phyloP scores from a whole-genome alignment of 1,140 invertebrate genomes.

The Orius insidiosus region DNA sequence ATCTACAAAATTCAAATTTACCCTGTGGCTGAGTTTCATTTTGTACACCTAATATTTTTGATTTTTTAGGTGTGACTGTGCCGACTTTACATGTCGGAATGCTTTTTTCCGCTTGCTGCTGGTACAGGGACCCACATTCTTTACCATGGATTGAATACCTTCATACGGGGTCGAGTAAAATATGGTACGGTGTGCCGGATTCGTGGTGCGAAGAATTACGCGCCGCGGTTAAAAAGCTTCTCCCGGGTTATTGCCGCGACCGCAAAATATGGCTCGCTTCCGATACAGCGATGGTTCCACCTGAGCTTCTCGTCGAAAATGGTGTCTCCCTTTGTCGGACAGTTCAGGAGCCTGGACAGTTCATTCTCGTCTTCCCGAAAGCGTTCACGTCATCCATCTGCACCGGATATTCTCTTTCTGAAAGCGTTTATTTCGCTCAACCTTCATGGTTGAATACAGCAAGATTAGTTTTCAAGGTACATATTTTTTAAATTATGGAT shows the following conservation, averaged over 20 bases:
- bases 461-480: slow-evolving; percentile 53
- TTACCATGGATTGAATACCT: slow-evolving; percentile 88
- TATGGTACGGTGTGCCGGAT: slow-evolving; percentile 82
- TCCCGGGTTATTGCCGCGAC: slow-evolving; percentile 63
- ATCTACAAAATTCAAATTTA: too few species aligned
- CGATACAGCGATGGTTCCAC: slow-evolving; percentile 91
- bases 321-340: slow-evolving; percentile 60
- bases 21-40: too few species aligned
- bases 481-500: slow-evolving; percentile 11
- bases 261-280: slow-evolving; percentile 78
- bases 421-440: slow-evolving; percentile 87
- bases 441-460: slow-evolving; percentile 60
- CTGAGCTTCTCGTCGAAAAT: slow-evolving; percentile 51
- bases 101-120: slow-evolving; percentile 84
- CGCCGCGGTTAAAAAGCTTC: slow-evolving; percentile 50
- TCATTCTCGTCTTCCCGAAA: slow-evolving; percentile 78
- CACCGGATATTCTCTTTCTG: slow-evolving; percentile 78
- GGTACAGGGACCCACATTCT: slow-evolving; percentile 83
- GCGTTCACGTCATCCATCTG: slow-evolving; percentile 78
- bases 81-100: slow-evolving; percentile 86
- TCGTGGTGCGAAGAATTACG: slow-evolving; percentile 56
- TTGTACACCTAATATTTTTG: too few species aligned
- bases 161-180: slow-evolving; percentile 72
- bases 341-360: slow-evolving; percentile 77
- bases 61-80: slow-evolving; percentile 58